Base-by-base conservation (phyloP, 2,113 vertebrate species). In the Halcyon senegalensis region DNA sequence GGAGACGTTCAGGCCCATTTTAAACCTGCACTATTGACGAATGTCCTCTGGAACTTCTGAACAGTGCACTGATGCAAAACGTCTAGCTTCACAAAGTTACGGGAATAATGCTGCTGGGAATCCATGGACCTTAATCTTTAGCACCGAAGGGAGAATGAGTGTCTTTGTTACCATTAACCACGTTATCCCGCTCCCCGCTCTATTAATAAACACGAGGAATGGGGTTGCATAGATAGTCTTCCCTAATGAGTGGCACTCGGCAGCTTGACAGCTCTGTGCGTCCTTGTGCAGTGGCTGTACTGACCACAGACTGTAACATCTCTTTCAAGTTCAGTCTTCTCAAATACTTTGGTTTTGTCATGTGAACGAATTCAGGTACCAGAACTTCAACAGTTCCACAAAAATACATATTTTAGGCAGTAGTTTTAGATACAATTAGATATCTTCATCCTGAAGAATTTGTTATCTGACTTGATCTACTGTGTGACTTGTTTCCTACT, bases 231-330 rank as follows among this genome's bases (percentile, higher is more conserved):
- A 30, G 59, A 46, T 10, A 3, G 44, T 21, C 64, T 46, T 76
- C 48, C 41, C 62, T 56, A 9, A 6, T 8, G 39, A 78, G 19
- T 2, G 1, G 24, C 30, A 1, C 28, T 56, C 58, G 28, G 30
- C 33, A 30, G 37, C 50, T 48, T 20, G 58, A 67, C 59, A 35
- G 18, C 46, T 81, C 7, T 0, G 0, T 21, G 44, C 25, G 18
- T 16, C 2, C 39, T 16, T 33, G 50, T 73, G 74, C 69, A 63
- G 56, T 58, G 86, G 37, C n/a, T 70, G n/a, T 51, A 18, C n/a
- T 79, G 46, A 35, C 56, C 27, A 2, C 5, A 20, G 43, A n/a
- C 11, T 3, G 0, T 24, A 44, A 67, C 56, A 59, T 44, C 4
- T 11, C 5, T 44, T 43, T 39, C 14, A 90, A 62, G 27, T 37